Conservation (phyloP, 92 coral and sea anemone species). For the Porites evermanni region DNA sequence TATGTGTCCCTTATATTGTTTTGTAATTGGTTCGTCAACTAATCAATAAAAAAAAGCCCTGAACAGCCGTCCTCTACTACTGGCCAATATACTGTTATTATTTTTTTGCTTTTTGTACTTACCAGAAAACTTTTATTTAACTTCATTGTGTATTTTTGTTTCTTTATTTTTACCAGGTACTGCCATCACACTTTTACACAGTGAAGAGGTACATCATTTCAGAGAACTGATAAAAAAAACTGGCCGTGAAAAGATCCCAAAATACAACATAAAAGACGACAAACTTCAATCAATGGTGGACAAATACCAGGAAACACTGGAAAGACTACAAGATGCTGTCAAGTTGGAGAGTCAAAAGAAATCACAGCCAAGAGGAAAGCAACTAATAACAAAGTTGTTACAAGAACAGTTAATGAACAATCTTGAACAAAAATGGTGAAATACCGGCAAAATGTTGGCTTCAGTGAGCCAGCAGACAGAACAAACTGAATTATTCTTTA, state of each 20-base stretch:
- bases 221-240: conserved; percentile 86
- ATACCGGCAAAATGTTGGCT: background rate
- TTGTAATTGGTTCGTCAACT: no score
- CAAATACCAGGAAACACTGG: conserved; percentile 67
- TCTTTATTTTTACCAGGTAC: conserved; percentile 63
- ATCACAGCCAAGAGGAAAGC: conserved; percentile 25
- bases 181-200: conserved; percentile 87
- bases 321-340: conserved; percentile 58
- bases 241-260: conserved; percentile 81
- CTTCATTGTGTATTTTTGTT: no score
- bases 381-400: conserved; percentile 27
- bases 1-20: no score
- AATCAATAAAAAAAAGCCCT: no score
- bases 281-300: conserved; percentile 72
- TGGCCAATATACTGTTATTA: no score
- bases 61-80: no score
- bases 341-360: conserved; percentile 46
- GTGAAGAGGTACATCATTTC: conserved; percentile 90
- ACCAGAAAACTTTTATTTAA: no score
- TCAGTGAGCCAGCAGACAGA: background rate
- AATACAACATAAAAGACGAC: conserved; percentile 72
- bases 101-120: no score
- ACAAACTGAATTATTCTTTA: no score
- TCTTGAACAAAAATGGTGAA: conserved; percentile 1
- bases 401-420: conserved; percentile 47